Percentiles rank a stretch among this genome's conserved stretches.
phyloP scores from a whole-genome alignment of 2,888 invertebrate species.

The Cheilosia vulpina region DNA sequence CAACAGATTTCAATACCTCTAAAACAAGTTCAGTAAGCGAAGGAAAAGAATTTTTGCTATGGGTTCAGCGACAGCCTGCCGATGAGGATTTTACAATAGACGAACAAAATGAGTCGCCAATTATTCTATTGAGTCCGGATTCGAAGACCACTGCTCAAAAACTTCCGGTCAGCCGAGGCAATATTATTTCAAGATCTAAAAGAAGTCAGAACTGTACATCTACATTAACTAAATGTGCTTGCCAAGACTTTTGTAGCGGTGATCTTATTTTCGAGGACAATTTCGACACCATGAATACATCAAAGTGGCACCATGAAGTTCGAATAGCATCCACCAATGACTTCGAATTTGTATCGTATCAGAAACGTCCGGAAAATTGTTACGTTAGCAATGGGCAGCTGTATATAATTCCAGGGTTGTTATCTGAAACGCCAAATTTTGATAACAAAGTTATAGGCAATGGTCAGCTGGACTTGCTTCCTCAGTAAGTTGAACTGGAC shows the following conservation, averaged over 20 bases:
- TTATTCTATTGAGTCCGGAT: not conserved
- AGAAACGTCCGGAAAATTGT: conserved; percentile 80
- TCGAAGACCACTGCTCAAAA: too few relatives aligned
- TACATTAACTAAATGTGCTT: conserved; percentile 66
- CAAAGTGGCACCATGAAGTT: conserved; percentile 86
- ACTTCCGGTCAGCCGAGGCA: not conserved
- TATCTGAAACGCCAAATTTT: conserved; percentile 75
- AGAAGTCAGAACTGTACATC: not conserved
- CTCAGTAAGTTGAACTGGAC: conserved; percentile 77
- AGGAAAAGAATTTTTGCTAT: too few relatives aligned
- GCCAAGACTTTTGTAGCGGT: conserved; percentile 83
- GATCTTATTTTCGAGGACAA: conserved; percentile 87
- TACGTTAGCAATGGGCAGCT: conserved; percentile 80
- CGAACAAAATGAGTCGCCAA: not conserved
- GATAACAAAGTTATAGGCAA: conserved; percentile 77
- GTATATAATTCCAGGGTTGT: conserved; percentile 81
- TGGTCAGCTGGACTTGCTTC: conserved; percentile 81
- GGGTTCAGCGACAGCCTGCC: too few relatives aligned
- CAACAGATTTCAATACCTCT: too few relatives aligned
- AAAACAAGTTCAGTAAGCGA: too few relatives aligned
- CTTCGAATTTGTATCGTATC: conserved; percentile 84
- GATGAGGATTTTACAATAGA: not conserved
- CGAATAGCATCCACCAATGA: conserved; percentile 85
- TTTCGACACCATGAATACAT: conserved; percentile 84
- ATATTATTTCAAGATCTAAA: not conserved